Conservation (phyloP, 2,113 vertebrate species). For the Clarias magur region DNA sequence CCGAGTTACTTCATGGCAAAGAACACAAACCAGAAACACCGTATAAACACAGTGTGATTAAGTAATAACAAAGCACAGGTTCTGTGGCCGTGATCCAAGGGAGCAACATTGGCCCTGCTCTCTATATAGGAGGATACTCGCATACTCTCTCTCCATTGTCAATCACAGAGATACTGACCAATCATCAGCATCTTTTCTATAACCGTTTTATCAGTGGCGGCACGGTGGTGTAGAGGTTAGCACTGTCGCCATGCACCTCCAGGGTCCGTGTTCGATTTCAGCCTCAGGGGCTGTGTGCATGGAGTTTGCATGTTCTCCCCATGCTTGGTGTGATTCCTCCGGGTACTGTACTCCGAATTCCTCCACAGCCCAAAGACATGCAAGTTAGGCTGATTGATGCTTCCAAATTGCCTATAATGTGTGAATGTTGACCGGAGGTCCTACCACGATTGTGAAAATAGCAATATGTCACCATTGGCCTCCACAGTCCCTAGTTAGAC, state of each 20-base stretch:
- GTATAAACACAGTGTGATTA: neutral
- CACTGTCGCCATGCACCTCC: too few species aligned
- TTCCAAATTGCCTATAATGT: neutral
- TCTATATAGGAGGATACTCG: neutral
- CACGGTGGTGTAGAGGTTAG: too few species aligned
- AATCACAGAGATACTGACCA: neutral
- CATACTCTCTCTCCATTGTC: neutral
- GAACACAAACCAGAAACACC: neutral
- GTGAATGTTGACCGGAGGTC: neutral
- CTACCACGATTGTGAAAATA: too few species aligned
- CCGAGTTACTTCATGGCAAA: neutral
- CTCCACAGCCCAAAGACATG: too few species aligned
- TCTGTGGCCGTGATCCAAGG: neutral
- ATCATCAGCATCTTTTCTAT: neutral
- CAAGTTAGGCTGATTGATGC: too few species aligned
- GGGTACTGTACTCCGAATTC: too few species aligned
- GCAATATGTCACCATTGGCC: too few species aligned
- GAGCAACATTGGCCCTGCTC: neutral
- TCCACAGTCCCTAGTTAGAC: too few species aligned
- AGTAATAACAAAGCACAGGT: neutral
- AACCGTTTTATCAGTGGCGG: neutral
- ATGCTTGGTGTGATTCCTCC: too few species aligned
- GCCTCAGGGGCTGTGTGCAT: too few species aligned
- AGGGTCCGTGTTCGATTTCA: too few species aligned
- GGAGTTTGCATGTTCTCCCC: too few species aligned